These are phyloP conservation scores for Branchinecta lindahli DNA, from an alignment of 1,140 invertebrate species.

Conservation along the genomic window DNA sequence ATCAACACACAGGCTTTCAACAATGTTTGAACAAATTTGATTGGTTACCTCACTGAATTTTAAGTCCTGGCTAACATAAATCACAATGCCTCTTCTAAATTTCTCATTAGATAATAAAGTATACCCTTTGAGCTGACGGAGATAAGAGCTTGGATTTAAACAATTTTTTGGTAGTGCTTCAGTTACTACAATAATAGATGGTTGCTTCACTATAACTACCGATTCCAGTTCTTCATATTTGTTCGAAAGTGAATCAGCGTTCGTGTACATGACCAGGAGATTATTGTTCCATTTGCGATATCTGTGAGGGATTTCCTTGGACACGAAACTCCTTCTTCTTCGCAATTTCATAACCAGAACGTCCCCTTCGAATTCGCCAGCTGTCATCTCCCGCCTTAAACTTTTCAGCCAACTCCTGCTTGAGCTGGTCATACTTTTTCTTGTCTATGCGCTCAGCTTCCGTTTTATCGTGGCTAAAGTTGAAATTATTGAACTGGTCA, in stretches of 20 bases:
- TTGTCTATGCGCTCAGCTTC: neutral
- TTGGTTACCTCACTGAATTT: too few species aligned
- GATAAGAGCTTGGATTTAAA: too few species aligned
- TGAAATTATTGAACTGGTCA: neutral
- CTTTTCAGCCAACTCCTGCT: neutral
- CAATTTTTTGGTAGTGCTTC: neutral
- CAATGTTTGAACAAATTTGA: too few species aligned
- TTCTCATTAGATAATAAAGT: too few species aligned
- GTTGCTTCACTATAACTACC: neutral
- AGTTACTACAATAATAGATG: neutral
- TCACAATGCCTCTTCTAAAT: too few species aligned
- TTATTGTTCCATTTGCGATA: neutral
- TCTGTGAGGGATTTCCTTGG: neutral
- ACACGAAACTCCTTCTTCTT: neutral
- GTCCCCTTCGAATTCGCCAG: neutral
- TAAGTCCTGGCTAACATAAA: too few species aligned
- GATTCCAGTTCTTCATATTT: neutral
- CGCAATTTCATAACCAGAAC: neutral
- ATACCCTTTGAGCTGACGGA: too few species aligned
- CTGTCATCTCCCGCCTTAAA: neutral
- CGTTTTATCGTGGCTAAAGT: neutral
- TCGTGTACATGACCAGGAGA: neutral
- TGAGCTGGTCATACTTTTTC: neutral
- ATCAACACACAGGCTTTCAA: too few species aligned
- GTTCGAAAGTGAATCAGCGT: neutral